A percentile compares a stretch with the other conserved stretches of the same genome.
These are phyloP conservation scores for Cataglyphis rosenhaueri DNA, from an alignment of 2,888 invertebrate species.

Conservation along the genomic window DNA sequence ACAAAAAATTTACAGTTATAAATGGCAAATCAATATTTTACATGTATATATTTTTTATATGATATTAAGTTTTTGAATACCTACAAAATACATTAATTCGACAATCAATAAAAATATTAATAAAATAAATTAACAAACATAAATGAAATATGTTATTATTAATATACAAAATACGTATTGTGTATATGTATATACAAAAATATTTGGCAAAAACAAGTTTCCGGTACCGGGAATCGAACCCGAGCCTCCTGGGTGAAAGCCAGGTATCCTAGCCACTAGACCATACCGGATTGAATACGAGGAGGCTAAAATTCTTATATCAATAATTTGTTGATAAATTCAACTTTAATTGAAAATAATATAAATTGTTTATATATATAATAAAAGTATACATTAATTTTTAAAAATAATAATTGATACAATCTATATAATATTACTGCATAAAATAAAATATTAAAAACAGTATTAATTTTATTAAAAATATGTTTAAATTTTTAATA, in stretches of 20 bases:
- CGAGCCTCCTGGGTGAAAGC: conserved; percentile 89
- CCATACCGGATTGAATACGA: conserved; percentile 86
- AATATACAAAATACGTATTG: not conserved
- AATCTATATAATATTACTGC: not conserved
- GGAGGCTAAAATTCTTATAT: not conserved
- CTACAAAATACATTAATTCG: not conserved
- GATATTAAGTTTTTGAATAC: not conserved
- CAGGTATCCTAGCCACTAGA: conserved; percentile 89
- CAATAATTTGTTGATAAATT: not conserved
- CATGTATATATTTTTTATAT: not conserved
- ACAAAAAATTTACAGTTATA: not conserved
- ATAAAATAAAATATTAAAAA: not conserved
- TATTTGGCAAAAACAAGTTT: conserved; percentile 80
- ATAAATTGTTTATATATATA: not conserved
- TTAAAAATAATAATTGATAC: not conserved
- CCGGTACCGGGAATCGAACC: conserved; percentile 89
- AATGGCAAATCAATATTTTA: not conserved
- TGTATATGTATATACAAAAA: not conserved
- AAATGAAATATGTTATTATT: not conserved
- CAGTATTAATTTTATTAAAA: not conserved
- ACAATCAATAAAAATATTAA: not conserved
- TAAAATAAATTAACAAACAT: not conserved
- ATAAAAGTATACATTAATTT: not conserved
- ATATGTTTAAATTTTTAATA: not conserved
- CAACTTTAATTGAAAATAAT: not conserved